A percentile compares a stretch with the other conserved stretches of the same genome.
These are phyloP conservation scores for Salminus brasiliensis DNA, from an alignment of 2,113 vertebrate genomes.

Conservation along the genomic window DNA sequence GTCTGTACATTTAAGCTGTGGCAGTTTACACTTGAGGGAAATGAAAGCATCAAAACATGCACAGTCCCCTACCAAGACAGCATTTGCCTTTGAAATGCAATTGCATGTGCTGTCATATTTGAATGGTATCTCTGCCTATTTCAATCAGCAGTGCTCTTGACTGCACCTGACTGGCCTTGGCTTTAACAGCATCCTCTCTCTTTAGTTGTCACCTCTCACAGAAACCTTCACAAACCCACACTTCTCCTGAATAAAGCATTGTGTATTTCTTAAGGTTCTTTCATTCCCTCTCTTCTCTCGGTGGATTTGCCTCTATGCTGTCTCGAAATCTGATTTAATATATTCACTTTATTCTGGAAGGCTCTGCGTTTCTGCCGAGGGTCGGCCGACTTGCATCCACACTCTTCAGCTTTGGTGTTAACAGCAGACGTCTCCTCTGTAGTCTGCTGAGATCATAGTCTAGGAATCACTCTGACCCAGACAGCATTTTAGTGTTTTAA, in stretches of 20 bases:
- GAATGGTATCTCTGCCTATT: background rate
- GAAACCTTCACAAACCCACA: background rate
- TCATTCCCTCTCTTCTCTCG: background rate
- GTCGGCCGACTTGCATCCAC: background rate
- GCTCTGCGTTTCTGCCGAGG: background rate
- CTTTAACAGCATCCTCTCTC: background rate
- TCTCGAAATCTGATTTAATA: conserved; percentile 11
- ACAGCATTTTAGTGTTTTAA: background rate
- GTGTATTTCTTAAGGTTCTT: conserved; percentile 8
- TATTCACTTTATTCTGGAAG: conserved; percentile 17
- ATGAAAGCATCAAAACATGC: background rate
- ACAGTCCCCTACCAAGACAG: background rate
- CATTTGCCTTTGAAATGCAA: background rate
- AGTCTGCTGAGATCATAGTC: background rate
- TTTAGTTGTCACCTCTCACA: conserved; percentile 5
- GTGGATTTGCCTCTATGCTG: background rate
- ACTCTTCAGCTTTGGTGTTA: background rate
- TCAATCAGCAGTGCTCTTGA: background rate
- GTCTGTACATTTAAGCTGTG: background rate
- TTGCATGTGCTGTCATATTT: background rate
- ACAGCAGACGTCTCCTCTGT: background rate
- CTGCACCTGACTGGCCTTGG: conserved; percentile 2
- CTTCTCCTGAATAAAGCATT: conserved; percentile 22
- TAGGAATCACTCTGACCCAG: background rate
- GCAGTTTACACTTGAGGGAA: background rate